phyloP scores from a whole-genome alignment of 2,888 invertebrate species.

The Unio pictorum region DNA sequence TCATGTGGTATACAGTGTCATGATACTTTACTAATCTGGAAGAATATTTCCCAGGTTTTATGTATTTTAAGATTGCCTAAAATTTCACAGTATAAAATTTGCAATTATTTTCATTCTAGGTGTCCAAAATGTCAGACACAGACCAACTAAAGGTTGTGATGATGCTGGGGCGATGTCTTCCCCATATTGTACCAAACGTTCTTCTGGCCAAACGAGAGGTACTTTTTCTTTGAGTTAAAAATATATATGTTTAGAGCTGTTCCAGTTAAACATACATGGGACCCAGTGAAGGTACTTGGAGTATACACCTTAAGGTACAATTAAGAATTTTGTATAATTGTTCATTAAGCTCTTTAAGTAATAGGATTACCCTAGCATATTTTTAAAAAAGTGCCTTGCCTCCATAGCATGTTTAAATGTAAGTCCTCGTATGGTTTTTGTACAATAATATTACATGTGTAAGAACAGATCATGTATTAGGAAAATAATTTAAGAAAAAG shows the following conservation, averaged over 20 bases:
- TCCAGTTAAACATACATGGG: too few relatives aligned
- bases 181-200: conserved; percentile 80
- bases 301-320: neutral
- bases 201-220: conserved; percentile 79
- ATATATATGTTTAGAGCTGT: neutral
- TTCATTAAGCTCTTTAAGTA: neutral
- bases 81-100: too few relatives aligned
- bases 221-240: conserved; percentile 16
- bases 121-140: conserved; percentile 58
- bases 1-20: too few relatives aligned
- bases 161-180: conserved; percentile 76
- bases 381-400: too few relatives aligned
- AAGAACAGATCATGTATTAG: too few relatives aligned
- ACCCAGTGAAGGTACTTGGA: neutral
- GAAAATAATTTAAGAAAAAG: too few relatives aligned
- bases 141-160: conserved; percentile 70
- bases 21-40: too few relatives aligned
- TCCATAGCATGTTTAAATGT: too few relatives aligned
- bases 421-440: too few relatives aligned
- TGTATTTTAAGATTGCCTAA: too few relatives aligned
- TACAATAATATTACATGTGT: too few relatives aligned
- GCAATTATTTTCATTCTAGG: conserved; percentile 33
- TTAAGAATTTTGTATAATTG: neutral
- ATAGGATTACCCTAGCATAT: neutral
- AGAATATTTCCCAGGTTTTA: too few relatives aligned